These are phyloP conservation scores for Palaemon carinicauda DNA, from an alignment of 1,140 invertebrate species.

Conservation along the genomic window DNA sequence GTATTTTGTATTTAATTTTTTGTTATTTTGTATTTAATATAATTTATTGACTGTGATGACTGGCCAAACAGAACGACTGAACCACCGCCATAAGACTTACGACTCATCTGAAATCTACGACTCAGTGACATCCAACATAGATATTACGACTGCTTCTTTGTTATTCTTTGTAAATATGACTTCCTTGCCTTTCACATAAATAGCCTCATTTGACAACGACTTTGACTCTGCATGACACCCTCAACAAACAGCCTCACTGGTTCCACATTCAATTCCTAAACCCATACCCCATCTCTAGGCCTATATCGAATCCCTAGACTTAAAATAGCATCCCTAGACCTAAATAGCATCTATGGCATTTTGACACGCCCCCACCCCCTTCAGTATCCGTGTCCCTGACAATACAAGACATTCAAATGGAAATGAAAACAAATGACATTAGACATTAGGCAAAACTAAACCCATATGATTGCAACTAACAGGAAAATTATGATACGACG, in stretches of 20 bases:
- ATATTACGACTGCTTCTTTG: neutral
- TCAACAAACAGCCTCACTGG: neutral
- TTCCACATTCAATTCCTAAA: too few species aligned
- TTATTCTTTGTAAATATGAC: conserved; percentile 48
- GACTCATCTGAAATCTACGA: conserved; percentile 1
- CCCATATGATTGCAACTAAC: too few species aligned
- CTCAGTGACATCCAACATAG: neutral
- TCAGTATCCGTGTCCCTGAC: neutral
- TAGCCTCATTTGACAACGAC: conserved; percentile 21
- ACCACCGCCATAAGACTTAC: conserved; percentile 49
- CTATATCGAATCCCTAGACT: too few species aligned
- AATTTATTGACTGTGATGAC: conserved; percentile 58
- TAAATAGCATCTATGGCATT: too few species aligned
- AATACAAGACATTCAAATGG: neutral
- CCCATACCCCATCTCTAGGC: too few species aligned
- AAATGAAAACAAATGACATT: too few species aligned
- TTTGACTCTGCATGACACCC: conserved; percentile 35
- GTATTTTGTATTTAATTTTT: conserved; percentile 40
- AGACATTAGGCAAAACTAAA: too few species aligned
- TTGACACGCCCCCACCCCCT: neutral
- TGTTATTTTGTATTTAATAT: conserved; percentile 57
- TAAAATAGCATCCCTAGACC: too few species aligned
- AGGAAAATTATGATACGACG: too few species aligned
- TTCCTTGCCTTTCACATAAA: conserved; percentile 31
- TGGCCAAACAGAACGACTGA: conserved; percentile 16